phyloP scores from a whole-genome alignment of 2,888 invertebrate species.

The Drosophila ezoana region DNA sequence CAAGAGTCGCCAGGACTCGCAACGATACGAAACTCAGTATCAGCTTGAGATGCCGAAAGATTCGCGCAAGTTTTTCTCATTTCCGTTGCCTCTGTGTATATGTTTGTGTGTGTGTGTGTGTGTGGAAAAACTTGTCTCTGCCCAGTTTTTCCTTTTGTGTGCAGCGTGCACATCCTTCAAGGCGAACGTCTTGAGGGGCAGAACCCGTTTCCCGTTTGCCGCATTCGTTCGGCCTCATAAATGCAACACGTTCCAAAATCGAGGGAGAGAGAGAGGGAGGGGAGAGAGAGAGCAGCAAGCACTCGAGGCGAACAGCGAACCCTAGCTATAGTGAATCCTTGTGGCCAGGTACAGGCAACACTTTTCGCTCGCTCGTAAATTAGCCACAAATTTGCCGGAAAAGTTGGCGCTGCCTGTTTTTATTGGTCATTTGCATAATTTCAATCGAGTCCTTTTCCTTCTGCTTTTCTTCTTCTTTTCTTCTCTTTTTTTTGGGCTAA shows the following conservation, averaged over 20 bases:
- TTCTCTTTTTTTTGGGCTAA: conserved; percentile 48
- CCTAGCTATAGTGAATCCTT: background rate
- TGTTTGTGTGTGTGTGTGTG: conserved; percentile 4
- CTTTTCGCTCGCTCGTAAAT: conserved; percentile 63
- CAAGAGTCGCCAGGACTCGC: conserved; percentile 42
- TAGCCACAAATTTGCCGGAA: conserved; percentile 80
- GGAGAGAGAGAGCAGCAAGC: conserved; percentile 7
- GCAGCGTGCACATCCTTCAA: conserved; percentile 19
- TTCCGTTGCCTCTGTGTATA: conserved; percentile 44
- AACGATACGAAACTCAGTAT: conserved; percentile 26
- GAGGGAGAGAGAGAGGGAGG: background rate
- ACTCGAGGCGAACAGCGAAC: conserved; percentile 11
- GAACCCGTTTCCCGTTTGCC: conserved; percentile 59
- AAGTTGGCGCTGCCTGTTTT: conserved; percentile 47
- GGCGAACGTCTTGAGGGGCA: conserved; percentile 26
- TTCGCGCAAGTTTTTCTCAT: conserved; percentile 75
- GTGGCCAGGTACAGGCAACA: conserved; percentile 35
- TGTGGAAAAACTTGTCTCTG: conserved; percentile 66
- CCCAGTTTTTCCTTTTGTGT: conserved; percentile 57
- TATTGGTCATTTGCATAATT: conserved; percentile 50
- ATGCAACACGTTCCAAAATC: conserved; percentile 71
- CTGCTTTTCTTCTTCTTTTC: background rate
- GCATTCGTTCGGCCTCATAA: conserved; percentile 50
- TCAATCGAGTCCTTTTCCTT: conserved; percentile 10
- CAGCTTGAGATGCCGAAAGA: conserved; percentile 29